phyloP scores from a whole-genome alignment of 2,113 vertebrate genomes.

The Sapayoa aenigma region DNA sequence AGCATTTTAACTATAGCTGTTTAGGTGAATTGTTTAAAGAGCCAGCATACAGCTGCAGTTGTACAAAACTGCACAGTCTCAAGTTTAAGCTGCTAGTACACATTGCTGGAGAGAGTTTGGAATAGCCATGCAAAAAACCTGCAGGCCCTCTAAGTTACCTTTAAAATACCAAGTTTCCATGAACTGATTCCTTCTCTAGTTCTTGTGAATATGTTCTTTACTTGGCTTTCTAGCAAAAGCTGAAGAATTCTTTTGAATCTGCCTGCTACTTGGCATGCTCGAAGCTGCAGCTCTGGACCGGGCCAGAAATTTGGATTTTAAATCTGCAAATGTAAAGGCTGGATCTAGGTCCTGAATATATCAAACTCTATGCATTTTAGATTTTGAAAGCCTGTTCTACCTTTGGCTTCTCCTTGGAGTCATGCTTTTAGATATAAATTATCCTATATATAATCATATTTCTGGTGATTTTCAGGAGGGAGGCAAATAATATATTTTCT shows the following conservation, averaged over 20 bases:
- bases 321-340: neutral
- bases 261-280: neutral
- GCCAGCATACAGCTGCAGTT: neutral
- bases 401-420: neutral
- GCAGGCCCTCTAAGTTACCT: neutral
- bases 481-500: neutral
- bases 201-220: neutral
- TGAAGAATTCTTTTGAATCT: neutral
- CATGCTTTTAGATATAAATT: neutral
- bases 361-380: neutral
- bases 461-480: neutral
- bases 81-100: neutral
- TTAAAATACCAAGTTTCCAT: neutral
- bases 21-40: conserved; percentile 5
- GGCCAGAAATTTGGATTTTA: neutral
- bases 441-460: neutral
- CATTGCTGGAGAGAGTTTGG: neutral
- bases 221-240: neutral
- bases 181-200: neutral
- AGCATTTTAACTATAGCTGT: neutral
- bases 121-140: neutral
- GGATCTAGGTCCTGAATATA: neutral
- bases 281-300: neutral
- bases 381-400: neutral
- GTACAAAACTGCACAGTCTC: neutral